These are phyloP conservation scores for Calameuta pallipes DNA, from an alignment of 2,888 invertebrate species.

Conservation along the genomic window DNA sequence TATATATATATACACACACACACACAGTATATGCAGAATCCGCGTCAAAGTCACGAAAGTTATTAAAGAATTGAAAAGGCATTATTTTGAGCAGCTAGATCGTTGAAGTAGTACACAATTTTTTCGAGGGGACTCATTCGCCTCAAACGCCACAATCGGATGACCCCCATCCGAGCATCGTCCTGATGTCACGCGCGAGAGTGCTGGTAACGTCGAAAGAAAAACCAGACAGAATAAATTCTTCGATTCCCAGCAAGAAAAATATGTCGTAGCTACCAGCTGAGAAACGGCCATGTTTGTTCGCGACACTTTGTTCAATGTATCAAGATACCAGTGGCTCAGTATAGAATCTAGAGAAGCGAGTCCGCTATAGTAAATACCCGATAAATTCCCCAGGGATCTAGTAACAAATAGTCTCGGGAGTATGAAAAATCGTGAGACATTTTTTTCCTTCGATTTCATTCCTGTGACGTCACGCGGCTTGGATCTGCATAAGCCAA, in stretches of 20 bases:
- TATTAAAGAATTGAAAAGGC: no score
- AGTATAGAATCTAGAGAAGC: not conserved
- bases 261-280: not conserved
- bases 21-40: no score
- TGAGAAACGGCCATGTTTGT: not conserved
- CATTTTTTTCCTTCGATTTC: not conserved
- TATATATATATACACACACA: no score
- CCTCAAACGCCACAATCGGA: not conserved
- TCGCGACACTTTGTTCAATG: not conserved
- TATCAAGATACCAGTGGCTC: not conserved
- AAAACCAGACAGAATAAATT: not conserved
- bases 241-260: not conserved
- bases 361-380: not conserved
- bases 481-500: not conserved
- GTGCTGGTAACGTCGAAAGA: not conserved
- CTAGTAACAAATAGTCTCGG: not conserved
- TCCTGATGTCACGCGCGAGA: not conserved
- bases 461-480: not conserved
- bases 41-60: no score
- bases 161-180: not conserved
- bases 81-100: not conserved
- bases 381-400: not conserved
- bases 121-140: not conserved
- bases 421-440: not conserved
- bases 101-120: not conserved